These are phyloP conservation scores for Ptycholaimellus sp. DNA, from an alignment of 2,888 invertebrate species.

Conservation along the genomic window DNA sequence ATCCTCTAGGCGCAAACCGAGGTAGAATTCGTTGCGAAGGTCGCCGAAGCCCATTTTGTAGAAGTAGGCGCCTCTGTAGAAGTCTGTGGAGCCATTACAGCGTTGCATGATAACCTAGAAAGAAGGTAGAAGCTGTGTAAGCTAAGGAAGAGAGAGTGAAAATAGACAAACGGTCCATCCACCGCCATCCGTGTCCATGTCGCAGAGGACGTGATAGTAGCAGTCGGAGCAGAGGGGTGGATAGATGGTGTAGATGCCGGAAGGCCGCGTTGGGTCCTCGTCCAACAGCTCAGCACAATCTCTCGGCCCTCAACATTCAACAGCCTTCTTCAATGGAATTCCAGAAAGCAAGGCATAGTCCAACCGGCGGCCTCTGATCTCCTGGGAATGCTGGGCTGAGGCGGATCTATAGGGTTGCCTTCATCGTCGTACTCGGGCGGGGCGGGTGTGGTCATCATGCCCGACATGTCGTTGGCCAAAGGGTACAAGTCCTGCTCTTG, in stretches of 20 bases:
- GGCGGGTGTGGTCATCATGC: no score
- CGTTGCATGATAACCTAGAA: constrained; percentile 3
- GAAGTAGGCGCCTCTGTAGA: constrained; percentile 6
- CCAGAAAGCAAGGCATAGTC: no score
- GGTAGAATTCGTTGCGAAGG: constrained; percentile 4
- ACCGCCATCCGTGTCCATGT: constrained; percentile 62
- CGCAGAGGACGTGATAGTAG: constrained; percentile 67
- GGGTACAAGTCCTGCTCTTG: no score
- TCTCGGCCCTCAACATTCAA: constrained; percentile 4
- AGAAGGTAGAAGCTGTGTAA: no score
- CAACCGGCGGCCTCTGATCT: no score
- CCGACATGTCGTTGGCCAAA: no score
- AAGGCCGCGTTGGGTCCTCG: constrained; percentile 9
- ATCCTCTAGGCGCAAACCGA: no score
- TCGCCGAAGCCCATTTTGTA: constrained; percentile 8
- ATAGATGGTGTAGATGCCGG: constrained; percentile 14
- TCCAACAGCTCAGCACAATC: constrained; percentile 13
- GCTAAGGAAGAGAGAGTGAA: no score
- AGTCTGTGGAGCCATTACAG: constrained; percentile 5
- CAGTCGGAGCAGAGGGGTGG: constrained; percentile 39
- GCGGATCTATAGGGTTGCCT: no score
- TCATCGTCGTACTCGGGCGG: no score
- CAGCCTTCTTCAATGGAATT: no score
- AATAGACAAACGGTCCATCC: constrained; percentile 49
- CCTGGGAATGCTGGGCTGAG: no score